These are phyloP conservation scores for Colaptes auratus DNA, from an alignment of 2,113 vertebrate species.

Conservation along the genomic window DNA sequence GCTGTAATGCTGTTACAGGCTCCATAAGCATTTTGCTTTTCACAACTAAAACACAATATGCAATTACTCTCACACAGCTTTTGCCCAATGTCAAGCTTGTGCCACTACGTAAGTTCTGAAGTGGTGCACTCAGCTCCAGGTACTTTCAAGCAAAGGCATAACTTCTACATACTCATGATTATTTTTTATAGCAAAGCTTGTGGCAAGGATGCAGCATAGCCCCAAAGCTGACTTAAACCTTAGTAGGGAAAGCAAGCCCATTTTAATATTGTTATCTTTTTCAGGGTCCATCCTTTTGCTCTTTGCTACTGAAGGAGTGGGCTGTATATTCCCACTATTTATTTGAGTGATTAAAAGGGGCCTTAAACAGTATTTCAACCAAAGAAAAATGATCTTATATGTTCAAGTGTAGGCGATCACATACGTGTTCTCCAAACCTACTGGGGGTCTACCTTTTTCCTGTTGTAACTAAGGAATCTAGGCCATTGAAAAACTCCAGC, in stretches of 20 bases:
- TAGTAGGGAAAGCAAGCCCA: not conserved
- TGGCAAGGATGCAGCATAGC: not conserved
- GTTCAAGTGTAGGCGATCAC: not conserved
- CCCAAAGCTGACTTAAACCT: not conserved
- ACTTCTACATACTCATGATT: not conserved
- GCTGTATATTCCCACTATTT: not conserved
- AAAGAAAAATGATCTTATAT: not conserved
- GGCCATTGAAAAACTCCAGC: not conserved
- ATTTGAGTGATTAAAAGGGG: not conserved
- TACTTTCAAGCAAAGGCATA: not conserved
- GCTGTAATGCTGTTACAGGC: not conserved
- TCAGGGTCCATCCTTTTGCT: not conserved
- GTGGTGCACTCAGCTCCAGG: not conserved
- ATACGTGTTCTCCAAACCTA: not conserved
- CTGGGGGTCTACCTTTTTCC: not conserved
- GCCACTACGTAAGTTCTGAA: not conserved
- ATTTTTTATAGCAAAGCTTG: not conserved
- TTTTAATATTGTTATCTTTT: not conserved
- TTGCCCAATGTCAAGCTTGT: not conserved
- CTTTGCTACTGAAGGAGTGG: not conserved
- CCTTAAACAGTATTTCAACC: not conserved
- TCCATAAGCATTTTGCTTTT: not conserved
- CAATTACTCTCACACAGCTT: not conserved
- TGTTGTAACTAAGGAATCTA: not conserved
- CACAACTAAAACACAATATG: rapidly evolving